Conservation (phyloP, 30 jellyfish, hydroid and myxozoan species). For the Cassiopea xamachana region DNA sequence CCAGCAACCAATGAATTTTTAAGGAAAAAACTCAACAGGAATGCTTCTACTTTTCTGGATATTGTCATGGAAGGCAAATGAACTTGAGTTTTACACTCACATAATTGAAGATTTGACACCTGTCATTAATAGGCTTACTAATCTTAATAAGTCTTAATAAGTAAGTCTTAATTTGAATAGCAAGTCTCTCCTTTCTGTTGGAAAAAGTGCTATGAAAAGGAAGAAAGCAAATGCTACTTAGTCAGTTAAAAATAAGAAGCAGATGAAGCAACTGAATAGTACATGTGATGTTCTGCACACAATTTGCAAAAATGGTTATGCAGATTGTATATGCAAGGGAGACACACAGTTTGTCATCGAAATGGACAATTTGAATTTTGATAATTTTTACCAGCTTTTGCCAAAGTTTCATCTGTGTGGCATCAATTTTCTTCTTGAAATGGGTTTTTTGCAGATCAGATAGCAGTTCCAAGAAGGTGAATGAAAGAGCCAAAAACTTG, state of each 20-base stretch:
- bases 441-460: constrained; percentile 25
- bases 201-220: neutral
- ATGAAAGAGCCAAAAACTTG: neutral
- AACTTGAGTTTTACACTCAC: too few species aligned
- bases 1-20: too few species aligned
- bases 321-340: constrained; percentile 47
- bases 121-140: too few species aligned
- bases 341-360: constrained; percentile 31
- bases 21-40: too few species aligned
- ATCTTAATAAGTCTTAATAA: too few species aligned
- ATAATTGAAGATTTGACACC: too few species aligned
- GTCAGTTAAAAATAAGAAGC: constrained; percentile 36
- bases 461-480: neutral
- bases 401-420: constrained; percentile 57
- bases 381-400: constrained; percentile 4
- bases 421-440: constrained; percentile 35
- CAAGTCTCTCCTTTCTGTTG: too few species aligned
- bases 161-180: too few species aligned
- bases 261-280: constrained; percentile 41
- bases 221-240: constrained; percentile 24
- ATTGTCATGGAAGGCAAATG: too few species aligned
- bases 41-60: too few species aligned
- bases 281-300: constrained; percentile 54
- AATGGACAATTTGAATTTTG: constrained; percentile 24
- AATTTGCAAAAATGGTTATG: constrained; percentile 39